Conservation (phyloP, 2,888 invertebrate species). For the Pterostichus niger region DNA sequence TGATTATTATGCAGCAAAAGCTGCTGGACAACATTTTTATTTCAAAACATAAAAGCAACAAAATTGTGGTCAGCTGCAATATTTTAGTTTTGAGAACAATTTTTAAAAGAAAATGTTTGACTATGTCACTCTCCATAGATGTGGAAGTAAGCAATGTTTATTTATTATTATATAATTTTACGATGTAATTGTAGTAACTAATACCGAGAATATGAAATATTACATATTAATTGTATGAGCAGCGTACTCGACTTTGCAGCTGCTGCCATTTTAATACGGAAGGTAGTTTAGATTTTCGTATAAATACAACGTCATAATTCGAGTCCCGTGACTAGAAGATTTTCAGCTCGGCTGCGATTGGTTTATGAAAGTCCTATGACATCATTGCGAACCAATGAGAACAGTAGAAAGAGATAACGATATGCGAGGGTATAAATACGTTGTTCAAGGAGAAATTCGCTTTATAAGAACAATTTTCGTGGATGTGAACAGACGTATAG, state of each 20-base stretch:
- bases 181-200: background rate
- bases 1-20: slow-evolving; percentile 58
- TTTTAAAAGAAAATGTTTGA: slow-evolving; percentile 53
- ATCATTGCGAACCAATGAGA: slow-evolving; percentile 47
- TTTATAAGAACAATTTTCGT: slow-evolving; percentile 22
- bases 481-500: slow-evolving; percentile 44
- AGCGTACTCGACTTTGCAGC: background rate
- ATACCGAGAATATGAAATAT: background rate
- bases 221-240: slow-evolving; percentile 2
- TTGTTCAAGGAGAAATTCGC: slow-evolving; percentile 2
- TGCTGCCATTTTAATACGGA: slow-evolving; percentile 11
- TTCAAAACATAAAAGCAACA: slow-evolving; percentile 35
- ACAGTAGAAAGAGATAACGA: slow-evolving; percentile 2
- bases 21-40: slow-evolving; percentile 49
- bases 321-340: slow-evolving; percentile 54
- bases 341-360: slow-evolving; percentile 1
- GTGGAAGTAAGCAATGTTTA: slow-evolving; percentile 23
- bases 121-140: slow-evolving; percentile 16
- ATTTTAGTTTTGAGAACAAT: slow-evolving; percentile 45
- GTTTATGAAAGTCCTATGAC: slow-evolving; percentile 13
- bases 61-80: slow-evolving; percentile 6
- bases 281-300: slow-evolving; percentile 18
- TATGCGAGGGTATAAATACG: slow-evolving; percentile 47
- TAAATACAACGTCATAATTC: slow-evolving; percentile 52
- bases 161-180: slow-evolving; percentile 36